These are phyloP conservation scores for Takifugu flavidus DNA, from an alignment of 2,113 vertebrate species.

Conservation along the genomic window DNA sequence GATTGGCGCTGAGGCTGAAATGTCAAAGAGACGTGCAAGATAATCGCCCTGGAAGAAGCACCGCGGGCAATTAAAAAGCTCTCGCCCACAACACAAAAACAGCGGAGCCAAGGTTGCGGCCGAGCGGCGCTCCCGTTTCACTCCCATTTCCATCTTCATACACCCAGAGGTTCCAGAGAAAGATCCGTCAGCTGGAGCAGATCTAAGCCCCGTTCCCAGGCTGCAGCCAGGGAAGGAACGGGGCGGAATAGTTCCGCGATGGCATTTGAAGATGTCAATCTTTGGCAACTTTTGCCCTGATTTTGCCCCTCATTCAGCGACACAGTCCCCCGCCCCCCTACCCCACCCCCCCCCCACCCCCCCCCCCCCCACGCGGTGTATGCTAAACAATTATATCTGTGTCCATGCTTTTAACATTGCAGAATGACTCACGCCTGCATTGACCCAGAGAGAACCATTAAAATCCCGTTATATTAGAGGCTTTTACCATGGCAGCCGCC, in stretches of 20 bases:
- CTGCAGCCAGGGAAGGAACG: no score
- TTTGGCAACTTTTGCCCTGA: not conserved
- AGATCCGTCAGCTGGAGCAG: no score
- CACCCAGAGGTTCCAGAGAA: no score
- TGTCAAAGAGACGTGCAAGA: slow-evolving; percentile 59
- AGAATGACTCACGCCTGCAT: not conserved
- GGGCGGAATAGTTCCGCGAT: no score
- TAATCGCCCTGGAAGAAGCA: slow-evolving; percentile 36
- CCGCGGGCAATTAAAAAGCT: slow-evolving; percentile 64
- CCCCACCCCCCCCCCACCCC: no score
- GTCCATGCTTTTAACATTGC: not conserved
- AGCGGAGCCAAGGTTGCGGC: slow-evolving; percentile 49
- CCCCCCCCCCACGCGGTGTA: no score
- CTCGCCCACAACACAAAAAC: slow-evolving; percentile 41
- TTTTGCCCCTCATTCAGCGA: no score
- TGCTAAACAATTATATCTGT: not conserved
- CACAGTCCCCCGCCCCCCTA: no score
- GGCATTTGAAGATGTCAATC: not conserved
- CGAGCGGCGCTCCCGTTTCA: slow-evolving; percentile 34
- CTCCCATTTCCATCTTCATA: slow-evolving; percentile 11
- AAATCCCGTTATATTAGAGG: not conserved
- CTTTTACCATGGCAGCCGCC: not conserved
- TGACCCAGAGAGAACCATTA: not conserved
- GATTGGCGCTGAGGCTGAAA: slow-evolving; percentile 60
- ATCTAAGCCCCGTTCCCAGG: no score